Evolutionary conservation across 2,888 invertebrate species (phyloP).

Genomic region (Epinotia bilunana): DNA sequence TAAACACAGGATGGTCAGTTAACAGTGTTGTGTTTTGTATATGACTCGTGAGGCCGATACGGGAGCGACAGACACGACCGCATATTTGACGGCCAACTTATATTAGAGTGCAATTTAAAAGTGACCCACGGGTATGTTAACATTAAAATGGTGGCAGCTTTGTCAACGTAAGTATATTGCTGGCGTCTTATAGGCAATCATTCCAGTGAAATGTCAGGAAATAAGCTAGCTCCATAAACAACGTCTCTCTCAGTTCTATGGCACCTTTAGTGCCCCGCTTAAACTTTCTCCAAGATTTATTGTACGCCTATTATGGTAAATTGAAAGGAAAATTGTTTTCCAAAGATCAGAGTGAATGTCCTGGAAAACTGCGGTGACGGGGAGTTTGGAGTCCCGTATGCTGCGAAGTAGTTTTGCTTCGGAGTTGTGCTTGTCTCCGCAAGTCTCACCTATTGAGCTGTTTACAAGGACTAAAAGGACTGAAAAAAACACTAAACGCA

Average conservation of each 20-base stretch:
- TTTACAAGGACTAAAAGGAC: too few species aligned
- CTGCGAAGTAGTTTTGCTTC: slow-evolving; percentile 23
- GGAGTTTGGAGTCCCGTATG: not conserved
- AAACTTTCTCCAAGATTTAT: slow-evolving; percentile 39
- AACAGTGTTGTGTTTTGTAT: too few species aligned
- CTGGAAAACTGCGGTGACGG: slow-evolving; percentile 7
- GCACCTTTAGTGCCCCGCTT: slow-evolving; percentile 40
- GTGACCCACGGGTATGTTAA: too few species aligned
- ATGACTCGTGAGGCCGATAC: too few species aligned
- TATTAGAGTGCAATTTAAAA: too few species aligned
- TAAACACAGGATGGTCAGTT: too few species aligned
- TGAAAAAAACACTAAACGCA: too few species aligned
- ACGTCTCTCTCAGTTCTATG: slow-evolving; percentile 43
- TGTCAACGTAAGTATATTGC: not conserved
- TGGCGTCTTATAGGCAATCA: slow-evolving; percentile 40
- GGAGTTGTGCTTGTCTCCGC: too few species aligned
- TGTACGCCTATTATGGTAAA: slow-evolving; percentile 39
- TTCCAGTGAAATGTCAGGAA: slow-evolving; percentile 43
- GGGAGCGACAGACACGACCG: too few species aligned
- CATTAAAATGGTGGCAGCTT: not conserved
- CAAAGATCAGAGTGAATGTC: slow-evolving; percentile 15
- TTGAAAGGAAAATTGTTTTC: slow-evolving; percentile 43
- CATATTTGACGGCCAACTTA: too few species aligned
- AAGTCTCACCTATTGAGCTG: not conserved
- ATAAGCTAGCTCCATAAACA: slow-evolving; percentile 47